A percentile compares a stretch with the other conserved stretches of the same genome.
Conservation (phyloP, 2,797 vertebrate genomes). For the Pelobates cultripes region DNA sequence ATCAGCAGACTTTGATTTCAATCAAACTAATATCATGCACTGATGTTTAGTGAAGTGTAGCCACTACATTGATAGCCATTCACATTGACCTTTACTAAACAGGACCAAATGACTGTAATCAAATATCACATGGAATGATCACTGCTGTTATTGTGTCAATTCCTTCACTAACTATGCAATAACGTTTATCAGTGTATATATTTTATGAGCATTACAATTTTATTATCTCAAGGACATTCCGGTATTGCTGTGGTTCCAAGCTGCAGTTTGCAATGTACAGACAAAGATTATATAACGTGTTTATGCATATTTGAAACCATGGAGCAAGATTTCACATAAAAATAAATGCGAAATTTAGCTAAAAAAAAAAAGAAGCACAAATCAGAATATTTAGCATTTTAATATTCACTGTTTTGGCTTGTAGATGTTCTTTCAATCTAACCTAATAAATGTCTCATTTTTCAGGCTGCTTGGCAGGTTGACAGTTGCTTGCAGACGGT, state of each 20-base stretch:
- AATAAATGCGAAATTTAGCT: not conserved
- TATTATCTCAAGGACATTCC: no score
- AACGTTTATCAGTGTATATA: no score
- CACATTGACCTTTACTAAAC: no score
- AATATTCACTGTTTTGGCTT: conserved; percentile 22
- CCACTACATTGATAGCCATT: no score
- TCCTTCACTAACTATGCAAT: no score
- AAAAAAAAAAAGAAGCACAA: not conserved
- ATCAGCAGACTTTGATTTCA: no score
- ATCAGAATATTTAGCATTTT: conserved; percentile 12
- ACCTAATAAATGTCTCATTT: conserved; percentile 56
- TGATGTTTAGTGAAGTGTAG: no score
- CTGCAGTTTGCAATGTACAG: not conserved
- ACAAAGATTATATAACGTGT: not conserved
- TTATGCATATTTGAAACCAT: not conserved
- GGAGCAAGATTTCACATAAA: not conserved
- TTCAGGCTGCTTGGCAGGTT: conserved; percentile 53
- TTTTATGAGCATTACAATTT: no score
- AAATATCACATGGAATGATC: no score
- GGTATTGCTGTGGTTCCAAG: not conserved
- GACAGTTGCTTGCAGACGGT: conserved; percentile 56
- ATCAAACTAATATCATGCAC: no score
- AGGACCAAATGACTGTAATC: no score
- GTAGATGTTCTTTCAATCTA: conserved; percentile 44
- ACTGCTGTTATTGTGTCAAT: no score